phyloP scores from a whole-genome alignment of 2,113 vertebrate species.

The Podiceps cristatus region DNA sequence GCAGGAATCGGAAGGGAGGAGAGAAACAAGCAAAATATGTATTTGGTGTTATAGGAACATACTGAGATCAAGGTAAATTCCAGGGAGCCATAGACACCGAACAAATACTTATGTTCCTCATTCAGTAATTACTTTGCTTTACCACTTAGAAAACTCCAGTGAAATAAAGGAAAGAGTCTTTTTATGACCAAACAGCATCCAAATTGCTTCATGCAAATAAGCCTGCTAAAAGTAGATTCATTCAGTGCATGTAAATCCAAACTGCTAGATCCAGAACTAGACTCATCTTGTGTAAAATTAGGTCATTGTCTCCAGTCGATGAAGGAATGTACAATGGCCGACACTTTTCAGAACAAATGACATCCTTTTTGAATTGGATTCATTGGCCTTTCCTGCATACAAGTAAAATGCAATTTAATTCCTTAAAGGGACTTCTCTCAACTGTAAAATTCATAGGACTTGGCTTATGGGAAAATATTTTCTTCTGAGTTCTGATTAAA shows the following conservation, averaged over 20 bases:
- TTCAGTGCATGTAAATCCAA: slow-evolving; percentile 8
- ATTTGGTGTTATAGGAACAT: not conserved
- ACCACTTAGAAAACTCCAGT: slow-evolving; percentile 5
- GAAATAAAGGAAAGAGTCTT: slow-evolving; percentile 8
- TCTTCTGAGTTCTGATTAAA: slow-evolving; percentile 15
- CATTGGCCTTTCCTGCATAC: slow-evolving; percentile 24
- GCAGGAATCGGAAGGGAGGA: not conserved
- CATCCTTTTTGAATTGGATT: slow-evolving; percentile 20
- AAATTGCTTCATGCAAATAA: slow-evolving; percentile 38
- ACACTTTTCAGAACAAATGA: slow-evolving; percentile 14
- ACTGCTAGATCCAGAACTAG: not conserved
- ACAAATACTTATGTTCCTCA: not conserved
- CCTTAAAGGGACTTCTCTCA: slow-evolving; percentile 43
- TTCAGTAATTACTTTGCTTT: not conserved
- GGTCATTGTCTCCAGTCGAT: not conserved
- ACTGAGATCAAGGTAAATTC: not conserved
- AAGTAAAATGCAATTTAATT: slow-evolving; percentile 31
- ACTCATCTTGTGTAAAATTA: slow-evolving; percentile 44
- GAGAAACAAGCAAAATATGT: not conserved
- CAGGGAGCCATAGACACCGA: not conserved
- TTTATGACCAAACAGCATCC: not conserved
- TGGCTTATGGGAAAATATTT: slow-evolving; percentile 4
- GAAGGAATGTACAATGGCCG: not conserved
- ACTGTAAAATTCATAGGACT: slow-evolving; percentile 36
- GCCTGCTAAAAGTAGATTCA: not conserved